Evolutionary conservation across 1,140 invertebrate genomes (phyloP), one percentile per base, ranked within the genome.

Genomic region (Arion vulgaris): DNA sequence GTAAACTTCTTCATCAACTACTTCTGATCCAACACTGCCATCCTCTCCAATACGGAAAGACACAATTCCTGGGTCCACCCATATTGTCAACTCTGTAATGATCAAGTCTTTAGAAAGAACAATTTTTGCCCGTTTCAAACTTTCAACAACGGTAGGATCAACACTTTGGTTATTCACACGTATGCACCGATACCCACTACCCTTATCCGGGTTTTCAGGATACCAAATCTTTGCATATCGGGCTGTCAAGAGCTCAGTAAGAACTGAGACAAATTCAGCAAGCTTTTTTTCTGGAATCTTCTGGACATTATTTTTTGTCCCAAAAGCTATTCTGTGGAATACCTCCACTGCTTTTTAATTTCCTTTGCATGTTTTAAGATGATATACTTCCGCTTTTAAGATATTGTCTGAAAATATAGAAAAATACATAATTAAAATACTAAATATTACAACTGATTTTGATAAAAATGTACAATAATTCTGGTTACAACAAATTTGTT

Each of bases 301-400:
- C 1, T 9, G 41, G 26, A 26, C 41, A 81, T 81, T 74, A 53
- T 81, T 81, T 66, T 71, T 71, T 45, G 78, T 80, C 19, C 78
- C 78, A 74, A 81, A 74, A 57, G 71, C 80, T 53, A 81, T 81
- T 57, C 71, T 81, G 49, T 81, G 80, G 80, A 81, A 81, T 1
- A n/a, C 74, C 11, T 81, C 80, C 80, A 81, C 80, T 38, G 80
- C 80, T 45, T 73, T 57, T 72, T 36, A 57, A 81, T 74, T 74
- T 81, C 80, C 34, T 81, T 81, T 28, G 11, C 79, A 81, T 81
- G 57, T n/a, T 62, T 62, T 2, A 1, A 7, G 32, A 4, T n/a
- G n/a, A n/a, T n/a, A n/a, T n/a, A n/a, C n/a, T n/a, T n/a, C n/a
- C n/a, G n/a, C n/a, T n/a, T 32, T 66, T n/a, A 66, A 7, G 19